A percentile compares a stretch with the other conserved stretches of the same genome.
phyloP scores from a whole-genome alignment of 2,888 invertebrate species.

The Germaria angustata region DNA sequence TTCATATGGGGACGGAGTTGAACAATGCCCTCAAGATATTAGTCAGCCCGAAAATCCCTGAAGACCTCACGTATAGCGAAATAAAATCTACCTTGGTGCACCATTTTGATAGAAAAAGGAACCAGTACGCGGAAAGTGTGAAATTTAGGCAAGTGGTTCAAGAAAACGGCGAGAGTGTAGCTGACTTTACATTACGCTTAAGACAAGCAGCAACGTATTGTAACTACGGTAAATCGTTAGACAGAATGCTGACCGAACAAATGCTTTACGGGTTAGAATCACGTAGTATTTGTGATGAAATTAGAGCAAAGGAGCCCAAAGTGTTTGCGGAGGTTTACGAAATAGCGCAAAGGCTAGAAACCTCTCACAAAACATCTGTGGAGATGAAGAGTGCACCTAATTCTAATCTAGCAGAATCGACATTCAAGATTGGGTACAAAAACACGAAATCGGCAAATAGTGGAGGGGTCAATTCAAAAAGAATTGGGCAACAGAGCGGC shows the following conservation, averaged over 20 bases:
- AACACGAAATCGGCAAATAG: background rate
- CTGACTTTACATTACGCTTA: slow-evolving; percentile 15
- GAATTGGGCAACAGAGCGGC: too few relatives aligned
- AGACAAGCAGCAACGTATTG: too few relatives aligned
- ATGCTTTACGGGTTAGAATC: slow-evolving; percentile 57
- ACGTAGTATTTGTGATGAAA: slow-evolving; percentile 54
- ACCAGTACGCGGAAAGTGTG: slow-evolving; percentile 30
- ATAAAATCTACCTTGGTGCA: background rate
- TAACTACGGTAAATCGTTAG: too few relatives aligned
- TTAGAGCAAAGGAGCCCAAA: slow-evolving; percentile 53
- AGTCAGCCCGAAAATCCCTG: background rate
- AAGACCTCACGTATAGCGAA: slow-evolving; percentile 9
- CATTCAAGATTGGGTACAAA: slow-evolving; percentile 17
- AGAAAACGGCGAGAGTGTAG: background rate
- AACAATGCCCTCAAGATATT: slow-evolving; percentile 21
- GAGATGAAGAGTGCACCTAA: background rate
- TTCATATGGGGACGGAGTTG: slow-evolving; percentile 23
- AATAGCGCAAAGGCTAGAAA: slow-evolving; percentile 19
- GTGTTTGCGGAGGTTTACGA: slow-evolving; percentile 29
- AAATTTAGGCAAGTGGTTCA: slow-evolving; percentile 13
- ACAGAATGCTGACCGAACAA: slow-evolving; percentile 65
- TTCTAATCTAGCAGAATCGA: background rate
- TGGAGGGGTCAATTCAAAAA: background rate
- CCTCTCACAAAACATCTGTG: slow-evolving; percentile 11
- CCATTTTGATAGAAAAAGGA: slow-evolving; percentile 25